phyloP scores from a whole-genome alignment of 37 sponge, comb jelly and placozoan species.

The Ianthella basta region DNA sequence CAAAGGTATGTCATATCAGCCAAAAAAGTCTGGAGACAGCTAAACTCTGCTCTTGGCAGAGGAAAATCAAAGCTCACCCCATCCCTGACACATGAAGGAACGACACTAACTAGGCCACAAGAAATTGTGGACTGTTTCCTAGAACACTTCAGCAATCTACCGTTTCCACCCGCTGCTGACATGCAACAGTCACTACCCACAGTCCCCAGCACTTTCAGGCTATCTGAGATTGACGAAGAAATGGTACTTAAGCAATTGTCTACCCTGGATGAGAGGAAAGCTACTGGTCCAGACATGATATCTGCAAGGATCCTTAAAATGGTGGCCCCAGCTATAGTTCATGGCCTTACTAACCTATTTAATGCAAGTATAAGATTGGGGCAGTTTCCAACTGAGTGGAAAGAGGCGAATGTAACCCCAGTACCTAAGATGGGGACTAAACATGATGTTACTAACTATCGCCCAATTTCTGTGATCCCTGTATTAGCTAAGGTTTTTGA shows the following conservation, averaged over 20 bases:
- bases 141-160: background rate
- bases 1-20: background rate
- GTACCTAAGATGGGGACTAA: background rate
- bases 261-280: slow-evolving; percentile 23
- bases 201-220: slow-evolving; percentile 7
- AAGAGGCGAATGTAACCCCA: slow-evolving; percentile 20
- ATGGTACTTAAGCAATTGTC: slow-evolving; percentile 5
- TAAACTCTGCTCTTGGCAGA: background rate
- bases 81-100: background rate
- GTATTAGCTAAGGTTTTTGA: slow-evolving; percentile 33
- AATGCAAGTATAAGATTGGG: background rate
- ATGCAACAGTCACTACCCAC: slow-evolving; percentile 2
- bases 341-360: background rate
- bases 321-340: background rate
- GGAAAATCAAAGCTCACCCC: background rate
- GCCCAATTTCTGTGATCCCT: slow-evolving; percentile 37
- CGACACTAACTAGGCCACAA: background rate
- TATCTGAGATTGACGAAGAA: slow-evolving; percentile 5
- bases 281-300: slow-evolving; percentile 17
- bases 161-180: background rate
- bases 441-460: slow-evolving; percentile 25
- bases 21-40: background rate
- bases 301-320: slow-evolving; percentile 5
- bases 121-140: background rate
- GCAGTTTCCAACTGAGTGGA: slow-evolving; percentile 17